phyloP scores from a whole-genome alignment of 2,888 invertebrate genomes.

The Athalia cordata region DNA sequence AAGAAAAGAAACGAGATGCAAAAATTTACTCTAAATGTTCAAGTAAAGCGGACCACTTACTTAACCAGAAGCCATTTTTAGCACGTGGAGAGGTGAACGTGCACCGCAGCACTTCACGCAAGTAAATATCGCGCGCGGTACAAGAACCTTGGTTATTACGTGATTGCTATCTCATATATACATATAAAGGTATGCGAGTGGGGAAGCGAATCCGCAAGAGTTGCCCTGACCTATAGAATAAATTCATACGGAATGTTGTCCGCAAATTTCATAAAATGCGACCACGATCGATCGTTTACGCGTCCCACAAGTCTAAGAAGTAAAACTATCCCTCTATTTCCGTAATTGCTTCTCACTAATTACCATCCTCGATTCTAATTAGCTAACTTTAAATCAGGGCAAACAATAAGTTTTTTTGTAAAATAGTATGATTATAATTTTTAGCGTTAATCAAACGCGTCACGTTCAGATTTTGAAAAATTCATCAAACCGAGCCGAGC shows the following conservation, averaged over 20 bases:
- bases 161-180: neutral
- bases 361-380: slow-evolving; percentile 27
- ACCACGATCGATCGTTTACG: too few relatives aligned
- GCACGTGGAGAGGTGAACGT: neutral
- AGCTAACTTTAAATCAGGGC: too few relatives aligned
- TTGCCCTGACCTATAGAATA: neutral
- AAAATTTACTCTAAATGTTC: too few relatives aligned
- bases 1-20: too few relatives aligned
- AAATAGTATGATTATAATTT: too few relatives aligned
- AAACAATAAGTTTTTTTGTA: too few relatives aligned
- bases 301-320: too few relatives aligned
- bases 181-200: slow-evolving; percentile 3
- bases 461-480: too few relatives aligned
- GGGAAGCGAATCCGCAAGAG: neutral
- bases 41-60: neutral
- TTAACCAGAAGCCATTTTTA: slow-evolving; percentile 25
- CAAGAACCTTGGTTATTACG: slow-evolving; percentile 17
- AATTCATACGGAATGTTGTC: neutral
- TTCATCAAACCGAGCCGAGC: neutral
- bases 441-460: too few relatives aligned
- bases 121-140: neutral
- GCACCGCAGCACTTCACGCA: neutral
- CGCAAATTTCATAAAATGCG: neutral
- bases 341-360: slow-evolving; percentile 13
- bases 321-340: neutral